A percentile compares a stretch with the other conserved stretches of the same genome.
These are phyloP conservation scores for Oeneis ivallda DNA, from an alignment of 2,888 invertebrate genomes.

Conservation along the genomic window DNA sequence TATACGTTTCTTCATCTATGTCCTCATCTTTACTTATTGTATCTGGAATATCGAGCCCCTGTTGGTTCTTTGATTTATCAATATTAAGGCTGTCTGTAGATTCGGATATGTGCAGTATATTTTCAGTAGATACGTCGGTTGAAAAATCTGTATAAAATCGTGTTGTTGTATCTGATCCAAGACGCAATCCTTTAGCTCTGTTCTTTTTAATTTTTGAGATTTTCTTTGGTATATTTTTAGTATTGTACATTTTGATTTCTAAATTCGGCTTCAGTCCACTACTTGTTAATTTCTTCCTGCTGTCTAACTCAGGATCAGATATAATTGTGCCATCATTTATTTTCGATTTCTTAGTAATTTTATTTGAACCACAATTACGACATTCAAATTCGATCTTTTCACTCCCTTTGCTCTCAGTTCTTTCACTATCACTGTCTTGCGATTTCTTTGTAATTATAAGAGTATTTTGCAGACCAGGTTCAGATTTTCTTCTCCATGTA, in stretches of 20 bases:
- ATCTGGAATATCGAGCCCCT: conserved; percentile 50
- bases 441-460: conserved; percentile 60
- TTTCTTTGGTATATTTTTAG: conserved; percentile 86
- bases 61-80: conserved; percentile 59
- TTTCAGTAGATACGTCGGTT: conserved; percentile 83
- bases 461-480: conserved; percentile 83
- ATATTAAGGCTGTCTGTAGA: conserved; percentile 83
- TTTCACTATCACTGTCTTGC: conserved; percentile 67
- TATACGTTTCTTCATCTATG: conserved; percentile 75
- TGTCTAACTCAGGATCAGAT: conserved; percentile 68
- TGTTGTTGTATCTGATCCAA: conserved; percentile 78
- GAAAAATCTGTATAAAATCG: conserved; percentile 86
- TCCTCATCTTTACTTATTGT: conserved; percentile 71
- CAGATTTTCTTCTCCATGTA: conserved; percentile 87
- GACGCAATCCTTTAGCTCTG: conserved; percentile 79
- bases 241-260: conserved; percentile 84
- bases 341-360: conserved; percentile 62
- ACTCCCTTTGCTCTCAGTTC: conserved; percentile 57
- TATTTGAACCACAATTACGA: conserved; percentile 73
- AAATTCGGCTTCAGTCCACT: conserved; percentile 59
- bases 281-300: conserved; percentile 49
- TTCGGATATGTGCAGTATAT: conserved; percentile 84
- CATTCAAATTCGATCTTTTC: conserved; percentile 77
- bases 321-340: conserved; percentile 56
- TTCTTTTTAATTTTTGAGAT: conserved; percentile 87